Evolutionary conservation across 2,888 invertebrate genomes (phyloP), one percentile per base, ranked within the genome.

Genomic region (Lysandra bellargus): DNA sequence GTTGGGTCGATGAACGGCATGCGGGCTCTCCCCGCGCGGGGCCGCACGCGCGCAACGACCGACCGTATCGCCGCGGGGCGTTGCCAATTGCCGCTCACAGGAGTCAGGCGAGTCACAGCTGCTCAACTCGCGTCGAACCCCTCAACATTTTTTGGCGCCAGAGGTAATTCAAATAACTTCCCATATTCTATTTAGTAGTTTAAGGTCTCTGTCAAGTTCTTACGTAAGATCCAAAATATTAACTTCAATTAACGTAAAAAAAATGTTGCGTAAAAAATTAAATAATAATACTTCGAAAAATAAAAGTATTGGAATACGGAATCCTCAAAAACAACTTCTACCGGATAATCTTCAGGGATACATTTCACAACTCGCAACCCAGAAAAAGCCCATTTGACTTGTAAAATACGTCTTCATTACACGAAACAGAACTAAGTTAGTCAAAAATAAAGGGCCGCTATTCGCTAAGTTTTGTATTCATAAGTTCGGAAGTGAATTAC

Each of bases 401-500:
- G 85, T 87, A 85, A 88, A 87, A 89, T 89, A 89, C 87, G 86
- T 90, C 88, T 89, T 89, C 88, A 88, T 90, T 88, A 87, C 86
- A 86, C 85, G 86, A 89, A 88, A 89, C 88, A 89, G 89, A 90
- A 90, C 88, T 88, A 90, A 88, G 87, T 87, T 86, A 87, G 88
- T 89, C 87, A 89, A 89, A 90, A 88, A 87, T 86, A 88, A 87
- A 87, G 85, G 87, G 85, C 83, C 86, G 86, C 89, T 86, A 92
- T 92, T 83, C 86, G 86, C 89, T 86, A 92, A 92, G 88, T 92
- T 92, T 92, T 92, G 92, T 93, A 91, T 92, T 92, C 89, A 86
- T 91, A 92, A 92, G 90, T 93, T 90, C 87, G 89, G 88, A 89
- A 92, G 92, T 93, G 92, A 92, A 93, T 93, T 93, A 91, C 91